These are phyloP conservation scores for Anthopleura xanthogrammica DNA, from an alignment of 92 coral and sea anemone genomes.

Conservation along the genomic window DNA sequence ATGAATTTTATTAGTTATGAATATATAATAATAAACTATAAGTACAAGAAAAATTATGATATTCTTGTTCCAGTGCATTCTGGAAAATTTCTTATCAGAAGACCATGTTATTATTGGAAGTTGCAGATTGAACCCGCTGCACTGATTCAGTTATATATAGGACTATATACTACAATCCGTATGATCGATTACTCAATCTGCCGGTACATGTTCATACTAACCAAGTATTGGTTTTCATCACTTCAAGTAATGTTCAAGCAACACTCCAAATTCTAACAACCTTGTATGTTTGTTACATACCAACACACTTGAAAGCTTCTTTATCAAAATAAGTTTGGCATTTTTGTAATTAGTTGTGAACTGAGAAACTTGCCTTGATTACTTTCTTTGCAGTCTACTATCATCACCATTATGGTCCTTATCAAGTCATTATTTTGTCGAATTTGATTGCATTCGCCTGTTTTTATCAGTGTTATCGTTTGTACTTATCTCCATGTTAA, in stretches of 20 bases:
- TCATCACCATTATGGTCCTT: not conserved
- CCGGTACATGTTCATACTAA: not conserved
- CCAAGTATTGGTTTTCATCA: not conserved
- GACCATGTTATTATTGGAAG: too few species aligned
- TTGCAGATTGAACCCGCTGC: too few species aligned
- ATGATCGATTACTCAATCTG: not conserved
- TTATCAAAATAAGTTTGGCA: not conserved
- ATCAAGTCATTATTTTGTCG: not conserved
- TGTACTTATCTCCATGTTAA: not conserved
- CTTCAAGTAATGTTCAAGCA: not conserved
- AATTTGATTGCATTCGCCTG: not conserved
- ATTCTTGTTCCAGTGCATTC: too few species aligned
- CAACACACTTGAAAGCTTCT: not conserved
- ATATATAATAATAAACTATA: too few species aligned
- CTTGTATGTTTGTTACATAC: not conserved
- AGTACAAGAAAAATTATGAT: too few species aligned
- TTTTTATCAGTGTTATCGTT: not conserved
- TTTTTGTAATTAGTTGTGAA: not conserved
- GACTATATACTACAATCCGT: not conserved
- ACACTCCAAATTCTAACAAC: constrained; percentile 2
- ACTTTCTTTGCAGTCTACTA: not conserved
- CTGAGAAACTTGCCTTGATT: too few species aligned
- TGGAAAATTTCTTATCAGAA: too few species aligned
- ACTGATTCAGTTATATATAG: not conserved
- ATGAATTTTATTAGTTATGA: too few species aligned